Percentiles rank a stretch among this genome's conserved stretches.
Conservation (phyloP, 2,888 invertebrate genomes). For the Meta bourneti region DNA sequence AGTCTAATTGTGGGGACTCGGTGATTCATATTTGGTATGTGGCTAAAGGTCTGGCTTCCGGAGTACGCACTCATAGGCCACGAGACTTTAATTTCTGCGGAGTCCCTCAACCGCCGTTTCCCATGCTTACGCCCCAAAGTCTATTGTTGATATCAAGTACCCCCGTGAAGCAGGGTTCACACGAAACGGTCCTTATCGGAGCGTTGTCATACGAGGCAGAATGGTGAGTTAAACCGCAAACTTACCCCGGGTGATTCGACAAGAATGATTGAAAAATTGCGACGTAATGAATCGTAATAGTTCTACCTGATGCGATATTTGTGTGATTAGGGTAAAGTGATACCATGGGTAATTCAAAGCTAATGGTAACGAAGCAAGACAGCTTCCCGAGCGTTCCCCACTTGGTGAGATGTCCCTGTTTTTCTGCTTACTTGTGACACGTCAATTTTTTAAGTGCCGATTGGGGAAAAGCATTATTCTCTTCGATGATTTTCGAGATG, state of each 20-base stretch:
- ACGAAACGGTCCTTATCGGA: constrained; percentile 54
- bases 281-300: constrained; percentile 73
- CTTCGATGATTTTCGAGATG: not conserved
- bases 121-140: constrained; percentile 2
- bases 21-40: constrained; percentile 7
- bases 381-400: constrained; percentile 44
- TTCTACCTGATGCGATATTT: constrained; percentile 68
- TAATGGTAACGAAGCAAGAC: constrained; percentile 58
- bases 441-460: constrained; percentile 3
- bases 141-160: constrained; percentile 35
- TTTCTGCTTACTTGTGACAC: not conserved
- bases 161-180: constrained; percentile 42
- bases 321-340: constrained; percentile 67
- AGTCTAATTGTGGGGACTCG: not conserved
- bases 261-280: constrained; percentile 73
- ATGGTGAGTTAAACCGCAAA: constrained; percentile 33
- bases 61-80: not conserved
- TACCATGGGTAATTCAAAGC: constrained; percentile 39
- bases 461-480: not conserved
- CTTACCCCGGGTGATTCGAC: constrained; percentile 45
- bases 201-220: constrained; percentile 10
- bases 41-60: not conserved
- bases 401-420: not conserved
- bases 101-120: constrained; percentile 14
- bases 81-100: constrained; percentile 26